Conservation (phyloP, 2,888 invertebrate genomes). For the Conus canariensis region DNA sequence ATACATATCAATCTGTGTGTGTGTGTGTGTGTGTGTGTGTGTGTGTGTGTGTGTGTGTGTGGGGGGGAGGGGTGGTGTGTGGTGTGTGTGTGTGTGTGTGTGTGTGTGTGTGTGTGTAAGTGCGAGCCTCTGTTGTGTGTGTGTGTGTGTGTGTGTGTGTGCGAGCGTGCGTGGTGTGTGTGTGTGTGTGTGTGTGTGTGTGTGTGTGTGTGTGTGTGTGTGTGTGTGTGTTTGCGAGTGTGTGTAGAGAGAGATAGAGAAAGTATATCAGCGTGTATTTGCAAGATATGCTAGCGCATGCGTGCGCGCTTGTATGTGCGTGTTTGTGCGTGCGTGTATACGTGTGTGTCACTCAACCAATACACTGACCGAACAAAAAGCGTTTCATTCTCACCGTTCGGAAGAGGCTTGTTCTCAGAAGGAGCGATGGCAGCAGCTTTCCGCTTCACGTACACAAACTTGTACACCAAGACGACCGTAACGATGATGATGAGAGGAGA, state of each 20-base stretch:
- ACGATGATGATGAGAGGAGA: too few relatives aligned
- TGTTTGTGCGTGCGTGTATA: background rate
- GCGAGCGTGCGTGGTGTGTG: background rate
- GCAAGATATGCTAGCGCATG: background rate
- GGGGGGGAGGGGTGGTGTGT: too few relatives aligned
- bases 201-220: background rate
- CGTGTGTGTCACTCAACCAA: background rate
- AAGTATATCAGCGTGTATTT: background rate
- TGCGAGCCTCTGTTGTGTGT: background rate
- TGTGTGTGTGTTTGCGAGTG: background rate
- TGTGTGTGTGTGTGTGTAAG: too few relatives aligned
- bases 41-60: background rate
- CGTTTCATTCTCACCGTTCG: too few relatives aligned
- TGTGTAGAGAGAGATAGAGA: background rate
- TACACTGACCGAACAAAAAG: too few relatives aligned
- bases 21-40: background rate
- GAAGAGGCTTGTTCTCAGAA: too few relatives aligned
- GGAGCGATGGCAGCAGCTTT: too few relatives aligned
- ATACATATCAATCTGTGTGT: background rate
- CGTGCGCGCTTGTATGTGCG: background rate
- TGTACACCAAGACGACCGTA: too few relatives aligned
- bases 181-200: background rate
- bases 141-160: conserved; percentile 2
- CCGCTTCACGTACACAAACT: too few relatives aligned
- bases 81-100: too few relatives aligned